Percentiles rank a stretch among this genome's conserved stretches.
These are phyloP conservation scores for Actinia equina DNA, from an alignment of 64 coral and sea anemone species.

Conservation along the genomic window DNA sequence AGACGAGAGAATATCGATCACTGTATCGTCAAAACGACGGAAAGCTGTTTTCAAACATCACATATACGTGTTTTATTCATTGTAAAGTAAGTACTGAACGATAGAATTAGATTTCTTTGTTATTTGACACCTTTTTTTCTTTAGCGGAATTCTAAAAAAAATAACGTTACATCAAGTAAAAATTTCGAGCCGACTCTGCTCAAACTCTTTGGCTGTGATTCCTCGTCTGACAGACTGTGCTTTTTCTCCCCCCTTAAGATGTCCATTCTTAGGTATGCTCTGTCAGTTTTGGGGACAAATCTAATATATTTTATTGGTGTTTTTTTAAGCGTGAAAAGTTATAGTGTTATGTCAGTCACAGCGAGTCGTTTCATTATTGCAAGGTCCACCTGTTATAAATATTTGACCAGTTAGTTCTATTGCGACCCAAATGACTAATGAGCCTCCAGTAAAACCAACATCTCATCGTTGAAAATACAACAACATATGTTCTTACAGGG, in stretches of 20 bases:
- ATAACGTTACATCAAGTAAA: constrained; percentile 14
- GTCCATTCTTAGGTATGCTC: background rate
- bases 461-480: background rate
- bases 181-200: background rate
- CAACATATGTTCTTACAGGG: background rate
- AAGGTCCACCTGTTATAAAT: constrained; percentile 17
- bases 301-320: constrained; percentile 32
- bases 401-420: constrained; percentile 29
- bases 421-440: constrained; percentile 26
- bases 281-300: constrained; percentile 22
- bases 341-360: constrained; percentile 32
- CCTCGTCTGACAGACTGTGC: background rate
- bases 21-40: constrained; percentile 17
- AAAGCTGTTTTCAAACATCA: background rate
- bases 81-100: background rate
- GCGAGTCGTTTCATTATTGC: constrained; percentile 15
- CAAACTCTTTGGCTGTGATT: background rate
- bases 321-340: constrained; percentile 27
- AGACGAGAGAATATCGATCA: background rate
- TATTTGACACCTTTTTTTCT: constrained; percentile 12
- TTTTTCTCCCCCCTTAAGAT: background rate
- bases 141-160: background rate
- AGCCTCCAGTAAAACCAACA: constrained; percentile 6
- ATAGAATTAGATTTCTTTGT: background rate
- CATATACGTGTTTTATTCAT: constrained; percentile 4